Base-by-base conservation (phyloP, 2,113 vertebrate genomes). In the Hippocampus comes region DNA sequence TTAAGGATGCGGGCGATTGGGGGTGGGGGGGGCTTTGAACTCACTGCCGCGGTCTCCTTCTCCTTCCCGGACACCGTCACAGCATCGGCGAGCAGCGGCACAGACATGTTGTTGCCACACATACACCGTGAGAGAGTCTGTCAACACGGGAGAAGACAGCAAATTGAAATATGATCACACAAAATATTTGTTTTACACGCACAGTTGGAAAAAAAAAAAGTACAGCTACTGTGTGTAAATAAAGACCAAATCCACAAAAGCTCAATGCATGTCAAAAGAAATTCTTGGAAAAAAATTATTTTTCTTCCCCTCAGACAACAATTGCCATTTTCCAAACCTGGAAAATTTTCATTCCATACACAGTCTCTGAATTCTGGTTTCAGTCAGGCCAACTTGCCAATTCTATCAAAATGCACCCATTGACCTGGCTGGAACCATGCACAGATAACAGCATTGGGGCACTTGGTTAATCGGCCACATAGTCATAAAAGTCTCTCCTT, bases 41-140 rank as follows among this genome's bases (percentile, higher is more conserved):
- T 97, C 91, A 99, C 97, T 93, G 92, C 96, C 0, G 96, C 97
- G 1, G 97, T 99, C 92, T 99, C 97, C 93, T 95, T 96, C 93
- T 98, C 96, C 78, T 86, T 89, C 92, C 94, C 97, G 70, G 96
- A 95, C 89, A 99, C 91, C 17, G 96, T 98, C 92, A 95, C 95
- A 71, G 97, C 97, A 73, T 99, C 96, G 30, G 95, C 92, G 81
- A 99, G 97, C 93, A 99, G 95, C 93, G 97, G 97, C 90, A 96
- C 93, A 94, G 97, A 99, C 97, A 99, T 99, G 94, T 96, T 98
- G 95, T 99, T 99, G 93, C 97, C 97, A 92, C 97, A 99, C 97
- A 99, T 99, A 96, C 97, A 99, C 95, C 83, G 93, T 85, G 93
- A 86, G 90, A 91, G 89, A 78, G 90, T 87, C 88, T 93, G 83